These are phyloP conservation scores for Corydoras maculifer DNA, from an alignment of 2,113 vertebrate species.

Conservation along the genomic window DNA sequence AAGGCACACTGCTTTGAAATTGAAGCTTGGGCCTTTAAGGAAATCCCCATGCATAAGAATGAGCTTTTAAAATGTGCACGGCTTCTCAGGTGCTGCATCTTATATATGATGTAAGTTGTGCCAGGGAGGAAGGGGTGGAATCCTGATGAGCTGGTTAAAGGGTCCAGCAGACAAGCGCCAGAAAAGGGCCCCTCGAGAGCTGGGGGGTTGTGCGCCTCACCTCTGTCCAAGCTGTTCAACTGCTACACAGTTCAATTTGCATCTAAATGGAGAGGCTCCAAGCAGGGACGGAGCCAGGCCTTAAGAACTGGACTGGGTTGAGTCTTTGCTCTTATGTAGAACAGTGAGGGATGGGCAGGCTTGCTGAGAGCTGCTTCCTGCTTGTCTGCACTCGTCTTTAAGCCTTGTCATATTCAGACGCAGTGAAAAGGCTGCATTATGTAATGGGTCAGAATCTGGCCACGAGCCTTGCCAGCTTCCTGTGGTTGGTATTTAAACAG, in stretches of 20 bases:
- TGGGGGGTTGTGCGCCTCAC: conserved; percentile 36
- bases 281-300: conserved; percentile 20
- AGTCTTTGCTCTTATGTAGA: conserved; percentile 32
- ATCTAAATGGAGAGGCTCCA: conserved; percentile 60
- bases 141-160: conserved; percentile 27
- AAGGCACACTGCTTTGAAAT: background rate
- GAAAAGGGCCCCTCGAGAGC: conserved; percentile 51
- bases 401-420: conserved; percentile 38
- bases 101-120: conserved; percentile 1
- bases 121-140: background rate
- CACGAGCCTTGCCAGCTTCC: conserved; percentile 25
- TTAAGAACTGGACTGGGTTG: conserved; percentile 24
- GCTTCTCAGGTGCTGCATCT: background rate
- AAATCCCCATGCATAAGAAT: background rate
- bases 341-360: conserved; percentile 28
- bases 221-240: conserved; percentile 57
- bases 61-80: conserved; percentile 1
- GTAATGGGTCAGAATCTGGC: conserved; percentile 38
- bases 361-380: conserved; percentile 37
- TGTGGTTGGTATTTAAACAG: conserved; percentile 3
- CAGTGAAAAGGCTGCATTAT: conserved; percentile 28
- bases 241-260: conserved; percentile 58
- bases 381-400: conserved; percentile 29
- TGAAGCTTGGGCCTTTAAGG: background rate
- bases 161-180: conserved; percentile 38